Evolutionary conservation across 1,140 invertebrate genomes (phyloP).

Genomic region (Andrena cerasifolii): DNA sequence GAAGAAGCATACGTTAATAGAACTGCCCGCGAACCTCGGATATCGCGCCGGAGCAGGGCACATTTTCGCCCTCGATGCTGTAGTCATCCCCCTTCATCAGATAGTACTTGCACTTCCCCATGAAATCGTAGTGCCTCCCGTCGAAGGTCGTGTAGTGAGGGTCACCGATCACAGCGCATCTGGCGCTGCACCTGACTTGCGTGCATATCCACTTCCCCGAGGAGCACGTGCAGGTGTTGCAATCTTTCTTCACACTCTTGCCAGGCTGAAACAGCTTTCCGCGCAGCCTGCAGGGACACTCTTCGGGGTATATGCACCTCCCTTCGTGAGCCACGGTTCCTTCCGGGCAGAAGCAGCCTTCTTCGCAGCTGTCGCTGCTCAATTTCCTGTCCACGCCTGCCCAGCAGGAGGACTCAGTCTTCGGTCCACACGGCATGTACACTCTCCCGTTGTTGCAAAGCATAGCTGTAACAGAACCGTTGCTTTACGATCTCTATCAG

Average conservation of each 20-base stretch:
- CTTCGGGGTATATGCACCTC: conserved; percentile 86
- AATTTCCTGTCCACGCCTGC: conserved; percentile 66
- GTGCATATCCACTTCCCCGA: conserved; percentile 92
- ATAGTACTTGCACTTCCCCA: conserved; percentile 94
- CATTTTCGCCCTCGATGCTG: conserved; percentile 91
- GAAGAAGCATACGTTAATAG: not conserved
- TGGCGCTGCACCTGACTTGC: conserved; percentile 86
- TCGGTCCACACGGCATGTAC: conserved; percentile 87
- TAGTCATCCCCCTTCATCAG: conserved; percentile 87
- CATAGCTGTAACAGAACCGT: conserved; percentile 84
- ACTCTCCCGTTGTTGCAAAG: conserved; percentile 86
- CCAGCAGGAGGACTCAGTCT: conserved; percentile 83
- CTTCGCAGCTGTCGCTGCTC: conserved; percentile 85
- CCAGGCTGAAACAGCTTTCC: conserved; percentile 90
- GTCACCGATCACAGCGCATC: conserved; percentile 92
- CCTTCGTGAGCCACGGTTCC: conserved; percentile 88
- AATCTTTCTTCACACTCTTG: conserved; percentile 88
- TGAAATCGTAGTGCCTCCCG: conserved; percentile 92
- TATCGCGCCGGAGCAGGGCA: conserved; percentile 89
- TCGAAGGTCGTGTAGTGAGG: conserved; percentile 96
- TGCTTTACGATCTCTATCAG: not conserved
- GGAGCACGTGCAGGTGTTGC: conserved; percentile 91
- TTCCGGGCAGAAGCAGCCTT: conserved; percentile 93
- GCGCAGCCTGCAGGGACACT: conserved; percentile 91
- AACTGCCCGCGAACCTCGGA: conserved; percentile 84